Base-by-base conservation (phyloP, 2,797 vertebrate species). In the Tiaroga cobitis region DNA sequence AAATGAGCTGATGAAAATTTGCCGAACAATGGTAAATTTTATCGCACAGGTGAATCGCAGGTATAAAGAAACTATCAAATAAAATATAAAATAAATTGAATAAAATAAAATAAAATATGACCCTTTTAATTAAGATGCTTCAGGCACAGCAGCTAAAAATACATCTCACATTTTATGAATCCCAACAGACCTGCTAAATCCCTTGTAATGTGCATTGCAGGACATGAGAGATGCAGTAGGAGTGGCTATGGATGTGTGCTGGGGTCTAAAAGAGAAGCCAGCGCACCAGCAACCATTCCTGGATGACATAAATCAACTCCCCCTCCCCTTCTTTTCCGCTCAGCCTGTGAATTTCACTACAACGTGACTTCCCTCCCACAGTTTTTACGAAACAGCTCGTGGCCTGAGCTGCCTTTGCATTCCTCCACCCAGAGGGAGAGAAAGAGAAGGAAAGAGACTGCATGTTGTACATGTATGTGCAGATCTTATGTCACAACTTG, bases 331-430 rank as follows among this genome's bases (percentile, higher is more conserved):
- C 59, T 83, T 84, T 88, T 89, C 80, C 43, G 78, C 80, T 86
- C 89, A 89, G 87, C 72, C 85, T 74, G 85, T 84, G 78, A 89
- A 86, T 69, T 88, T 88, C 68, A 65, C 82, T 83, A 85, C 82
- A 90, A 86, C 82, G 81, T 89, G 88, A 88, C 80, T 89, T 90
- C 77, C 81, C 73, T 87, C 78, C 80, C 88, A 80, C 88, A 86
- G 84, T 88, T 87, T 85, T 83, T 75, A 59, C 8, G 41, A 83
- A 81, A 82, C 61, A 80, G 51, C 80, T 87, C 84, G 79, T 90
- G 88, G 79, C 89, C 84, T 83, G 84, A 85, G 15, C 43, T 88
- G 86, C 80, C 84, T 90, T 88, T 83, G 76, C 86, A 88, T 88
- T 90, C 84, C 85, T 83, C 73, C 65, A 85, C 84, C 73, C 79